Conservation (phyloP, 2,888 invertebrate species). For the Galerucella calmariensis region DNA sequence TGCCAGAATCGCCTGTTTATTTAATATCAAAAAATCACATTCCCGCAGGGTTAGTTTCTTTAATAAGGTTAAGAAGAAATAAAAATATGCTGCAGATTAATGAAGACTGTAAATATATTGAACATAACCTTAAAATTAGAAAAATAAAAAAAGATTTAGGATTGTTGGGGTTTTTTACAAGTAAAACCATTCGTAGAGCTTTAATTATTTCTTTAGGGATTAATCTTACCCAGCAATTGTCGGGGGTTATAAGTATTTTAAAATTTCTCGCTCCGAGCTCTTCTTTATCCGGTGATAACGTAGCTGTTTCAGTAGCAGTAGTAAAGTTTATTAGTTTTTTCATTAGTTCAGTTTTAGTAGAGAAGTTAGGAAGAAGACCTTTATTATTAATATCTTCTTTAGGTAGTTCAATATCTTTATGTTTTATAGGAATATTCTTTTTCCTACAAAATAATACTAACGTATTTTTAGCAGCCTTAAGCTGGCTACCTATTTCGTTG, state of each 20-base stretch:
- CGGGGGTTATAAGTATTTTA: constrained; percentile 82
- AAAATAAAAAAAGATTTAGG: constrained; percentile 28
- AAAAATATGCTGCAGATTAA: constrained; percentile 5
- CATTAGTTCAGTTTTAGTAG: constrained; percentile 79
- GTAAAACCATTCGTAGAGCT: constrained; percentile 62
- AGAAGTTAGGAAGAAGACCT: constrained; percentile 77
- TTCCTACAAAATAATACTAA: constrained; percentile 34
- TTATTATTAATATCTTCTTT: constrained; percentile 73
- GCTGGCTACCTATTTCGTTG: constrained; percentile 78
- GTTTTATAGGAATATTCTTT: constrained; percentile 43
- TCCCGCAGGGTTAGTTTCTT: constrained; percentile 72
- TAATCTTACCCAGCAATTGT: constrained; percentile 85
- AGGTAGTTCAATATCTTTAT: constrained; percentile 70
- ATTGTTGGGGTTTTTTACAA: constrained; percentile 33
- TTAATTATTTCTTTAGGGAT: constrained; percentile 77
- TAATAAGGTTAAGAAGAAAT: constrained; percentile 36
- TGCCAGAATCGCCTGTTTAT: constrained; percentile 52
- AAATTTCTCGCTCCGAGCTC: constrained; percentile 78
- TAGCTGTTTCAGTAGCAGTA: constrained; percentile 80
- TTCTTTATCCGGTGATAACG: constrained; percentile 69
- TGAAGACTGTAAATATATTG: constrained; percentile 24
- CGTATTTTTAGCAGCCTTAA: constrained; percentile 60
- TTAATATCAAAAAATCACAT: constrained; percentile 64
- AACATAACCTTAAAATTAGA: constrained; percentile 1
- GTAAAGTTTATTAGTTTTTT: constrained; percentile 79